Evolutionary conservation across 2,113 vertebrate genomes (phyloP), one percentile per base, ranked within the genome.

Genomic region (Misgurnus mizolepis): DNA sequence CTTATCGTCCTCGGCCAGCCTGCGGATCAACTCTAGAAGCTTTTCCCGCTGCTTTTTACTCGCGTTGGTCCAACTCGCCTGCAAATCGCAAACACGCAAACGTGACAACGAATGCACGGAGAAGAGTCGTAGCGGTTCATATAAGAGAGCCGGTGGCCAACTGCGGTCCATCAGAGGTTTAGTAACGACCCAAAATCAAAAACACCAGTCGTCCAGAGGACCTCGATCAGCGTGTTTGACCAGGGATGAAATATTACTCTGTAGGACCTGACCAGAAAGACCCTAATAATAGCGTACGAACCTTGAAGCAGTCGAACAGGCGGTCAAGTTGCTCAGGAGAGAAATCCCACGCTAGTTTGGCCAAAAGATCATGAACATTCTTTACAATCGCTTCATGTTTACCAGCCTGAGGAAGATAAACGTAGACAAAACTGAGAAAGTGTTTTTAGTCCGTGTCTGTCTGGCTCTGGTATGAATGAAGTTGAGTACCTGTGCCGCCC

Each of bases 11-110:
- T 99, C 97, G 10, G 97, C 97, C 84, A 99, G 94, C 73, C 97
- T 95, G 73, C 97, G 94, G 80, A 99, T 99, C 66, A 99, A 90
- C 84, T 99, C 97, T 60, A 99, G 91, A 8, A 99, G 90, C 79
- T 99, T 99, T 90, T 99, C 97, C n/a, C 97, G 95, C 81, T 99
- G 97, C 83, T 99, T 99, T 91, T 99, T 99, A 90, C 97, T 97
- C 81, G 97, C 97, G 75, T 99, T 99, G 72, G 96, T 99, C 97
- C 97, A 99, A 89, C 97, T 99, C 80, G 96, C 96, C 97, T 99
- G 62, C n/a, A n/a, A 4, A 11, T 15, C 18, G 7, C 47, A 14
- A 69, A 2, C 45, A 53, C 22, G 39, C 3, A 17, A 47, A 18
- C 9, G 10, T 47, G 6, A 47, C 45, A 47, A 2, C 27, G 27